phyloP scores from a whole-genome alignment of 2,113 vertebrate genomes.

The Phalacrocorax aristotelis region DNA sequence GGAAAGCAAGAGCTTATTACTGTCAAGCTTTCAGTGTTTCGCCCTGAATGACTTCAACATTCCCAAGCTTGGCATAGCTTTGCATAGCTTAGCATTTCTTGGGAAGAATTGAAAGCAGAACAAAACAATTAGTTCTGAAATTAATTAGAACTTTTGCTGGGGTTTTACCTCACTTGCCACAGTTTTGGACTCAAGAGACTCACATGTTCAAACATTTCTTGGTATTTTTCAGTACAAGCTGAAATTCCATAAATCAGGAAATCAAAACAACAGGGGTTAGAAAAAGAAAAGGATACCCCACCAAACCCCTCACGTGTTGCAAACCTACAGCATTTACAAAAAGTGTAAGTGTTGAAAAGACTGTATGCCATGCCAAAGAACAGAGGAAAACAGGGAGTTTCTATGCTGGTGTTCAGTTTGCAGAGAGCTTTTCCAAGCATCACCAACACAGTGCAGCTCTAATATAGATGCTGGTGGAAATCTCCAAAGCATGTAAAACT shows the following conservation, averaged over 20 bases:
- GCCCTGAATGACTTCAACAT: neutral
- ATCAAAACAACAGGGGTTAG: neutral
- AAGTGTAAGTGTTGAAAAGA: neutral
- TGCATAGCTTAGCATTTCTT: neutral
- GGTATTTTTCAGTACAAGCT: neutral
- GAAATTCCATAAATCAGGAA: neutral
- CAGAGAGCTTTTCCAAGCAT: neutral
- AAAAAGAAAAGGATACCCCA: neutral
- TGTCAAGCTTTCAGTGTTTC: neutral
- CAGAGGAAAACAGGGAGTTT: neutral
- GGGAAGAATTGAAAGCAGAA: neutral
- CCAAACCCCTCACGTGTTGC: fast-evolving
- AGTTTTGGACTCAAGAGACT: neutral
- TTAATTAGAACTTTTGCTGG: neutral
- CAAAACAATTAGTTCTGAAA: neutral
- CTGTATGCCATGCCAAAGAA: neutral
- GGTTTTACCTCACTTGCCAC: neutral
- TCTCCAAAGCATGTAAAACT: neutral
- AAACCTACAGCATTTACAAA: neutral
- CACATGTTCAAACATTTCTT: neutral
- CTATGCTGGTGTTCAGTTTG: neutral
- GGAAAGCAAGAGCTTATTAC: neutral
- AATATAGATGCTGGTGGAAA: neutral
- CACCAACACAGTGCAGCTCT: neutral
- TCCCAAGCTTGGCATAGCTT: neutral